Conservation (phyloP, 2,888 invertebrate species). For the Flexamia atlantica region DNA sequence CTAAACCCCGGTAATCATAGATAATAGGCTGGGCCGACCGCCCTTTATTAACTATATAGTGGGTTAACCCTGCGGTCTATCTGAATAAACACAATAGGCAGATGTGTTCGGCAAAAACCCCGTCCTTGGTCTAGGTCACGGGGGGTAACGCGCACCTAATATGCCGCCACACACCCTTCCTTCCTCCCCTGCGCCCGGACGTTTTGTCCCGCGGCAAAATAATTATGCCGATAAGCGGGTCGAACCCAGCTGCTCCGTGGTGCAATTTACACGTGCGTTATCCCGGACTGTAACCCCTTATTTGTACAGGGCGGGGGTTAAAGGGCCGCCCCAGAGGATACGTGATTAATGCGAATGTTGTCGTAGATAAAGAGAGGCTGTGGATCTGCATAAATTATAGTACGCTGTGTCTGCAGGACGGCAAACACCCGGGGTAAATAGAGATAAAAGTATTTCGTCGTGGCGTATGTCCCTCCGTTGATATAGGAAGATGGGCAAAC, state of each 20-base stretch:
- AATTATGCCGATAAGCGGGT: constrained; percentile 61
- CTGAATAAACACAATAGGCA: constrained; percentile 56
- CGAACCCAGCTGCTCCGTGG: constrained; percentile 47
- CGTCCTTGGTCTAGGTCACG: constrained; percentile 7
- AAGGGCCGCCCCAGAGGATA: constrained; percentile 29
- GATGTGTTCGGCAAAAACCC: constrained; percentile 42
- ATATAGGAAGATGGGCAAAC: constrained; percentile 14
- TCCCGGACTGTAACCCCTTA: constrained; percentile 39
- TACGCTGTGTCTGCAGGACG: constrained; percentile 41
- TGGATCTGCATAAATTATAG: constrained; percentile 60
- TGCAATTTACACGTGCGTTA: constrained; percentile 58
- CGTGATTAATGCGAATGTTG: constrained; percentile 54
- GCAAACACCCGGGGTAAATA: constrained; percentile 47
- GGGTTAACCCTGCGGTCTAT: constrained; percentile 46
- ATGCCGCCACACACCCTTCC: constrained; percentile 46
- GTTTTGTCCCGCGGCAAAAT: constrained; percentile 63
- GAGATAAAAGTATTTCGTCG: constrained; percentile 42
- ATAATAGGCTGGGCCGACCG: constrained; percentile 32
- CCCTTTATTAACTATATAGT: constrained; percentile 52
- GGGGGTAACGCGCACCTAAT: constrained; percentile 41
- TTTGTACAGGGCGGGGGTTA: constrained; percentile 55
- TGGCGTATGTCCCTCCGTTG: constrained; percentile 2
- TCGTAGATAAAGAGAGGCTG: constrained; percentile 54
- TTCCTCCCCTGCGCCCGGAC: constrained; percentile 3
- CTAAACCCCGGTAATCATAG: constrained; percentile 36